These are phyloP conservation scores for Magallana angulata DNA, from an alignment of 1,140 invertebrate genomes.

Conservation along the genomic window DNA sequence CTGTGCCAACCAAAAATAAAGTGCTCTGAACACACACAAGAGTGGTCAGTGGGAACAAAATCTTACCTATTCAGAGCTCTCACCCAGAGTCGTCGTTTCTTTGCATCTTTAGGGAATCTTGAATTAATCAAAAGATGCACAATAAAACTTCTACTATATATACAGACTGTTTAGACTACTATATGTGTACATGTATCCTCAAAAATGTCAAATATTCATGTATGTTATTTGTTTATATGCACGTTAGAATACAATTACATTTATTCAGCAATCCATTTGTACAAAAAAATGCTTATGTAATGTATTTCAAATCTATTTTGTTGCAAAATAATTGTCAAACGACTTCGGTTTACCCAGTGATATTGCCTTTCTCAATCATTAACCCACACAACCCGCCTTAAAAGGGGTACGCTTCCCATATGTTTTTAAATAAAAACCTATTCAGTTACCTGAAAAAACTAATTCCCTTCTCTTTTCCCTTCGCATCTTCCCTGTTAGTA, in stretches of 20 bases:
- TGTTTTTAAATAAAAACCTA: neutral
- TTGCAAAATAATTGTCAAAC: neutral
- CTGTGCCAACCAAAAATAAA: slow-evolving; percentile 50
- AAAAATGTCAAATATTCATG: too few relatives aligned
- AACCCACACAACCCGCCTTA: neutral
- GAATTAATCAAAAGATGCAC: neutral
- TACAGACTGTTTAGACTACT: too few relatives aligned
- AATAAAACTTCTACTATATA: too few relatives aligned
- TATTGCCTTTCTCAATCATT: neutral
- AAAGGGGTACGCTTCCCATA: too few relatives aligned
- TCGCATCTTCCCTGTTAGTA: too few relatives aligned
- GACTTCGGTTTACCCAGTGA: slow-evolving; percentile 6
- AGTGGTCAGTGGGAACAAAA: slow-evolving; percentile 37
- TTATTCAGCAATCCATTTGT: too few relatives aligned
- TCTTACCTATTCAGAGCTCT: slow-evolving; percentile 39
- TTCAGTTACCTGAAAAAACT: slow-evolving; percentile 19
- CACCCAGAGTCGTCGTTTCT: slow-evolving; percentile 36
- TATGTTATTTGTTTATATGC: too few relatives aligned
- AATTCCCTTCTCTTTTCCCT: neutral
- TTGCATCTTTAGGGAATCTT: slow-evolving; percentile 41
- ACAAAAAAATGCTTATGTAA: neutral
- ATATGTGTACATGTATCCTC: too few relatives aligned
- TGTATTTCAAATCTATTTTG: neutral
- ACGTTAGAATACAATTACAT: too few relatives aligned
- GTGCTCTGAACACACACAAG: slow-evolving; percentile 46